Evolutionary conservation across 2,888 invertebrate species (phyloP).

Genomic region (Lycaena phlaeas): DNA sequence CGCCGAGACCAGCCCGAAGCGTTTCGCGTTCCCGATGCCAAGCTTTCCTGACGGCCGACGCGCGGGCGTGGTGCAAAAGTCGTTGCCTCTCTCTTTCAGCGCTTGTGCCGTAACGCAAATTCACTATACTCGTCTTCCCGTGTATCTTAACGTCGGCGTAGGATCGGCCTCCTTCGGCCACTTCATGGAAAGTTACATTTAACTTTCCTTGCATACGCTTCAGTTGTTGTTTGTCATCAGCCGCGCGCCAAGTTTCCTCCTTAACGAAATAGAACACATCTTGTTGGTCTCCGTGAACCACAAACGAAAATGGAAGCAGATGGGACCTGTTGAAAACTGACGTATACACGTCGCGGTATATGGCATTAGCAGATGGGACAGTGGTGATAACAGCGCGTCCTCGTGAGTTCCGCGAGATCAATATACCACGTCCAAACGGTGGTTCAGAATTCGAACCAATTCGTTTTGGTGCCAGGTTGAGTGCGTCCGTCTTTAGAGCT

Average conservation of each 20-base stretch:
- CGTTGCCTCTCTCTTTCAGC: slow-evolving; percentile 91
- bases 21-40: slow-evolving; percentile 95
- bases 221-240: slow-evolving; percentile 89
- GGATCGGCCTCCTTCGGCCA: slow-evolving; percentile 82
- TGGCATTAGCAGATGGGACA: slow-evolving; percentile 91
- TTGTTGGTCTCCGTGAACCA: slow-evolving; percentile 90
- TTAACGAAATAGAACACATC: slow-evolving; percentile 96
- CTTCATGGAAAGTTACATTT: slow-evolving; percentile 93
- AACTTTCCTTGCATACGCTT: slow-evolving; percentile 92
- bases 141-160: slow-evolving; percentile 93
- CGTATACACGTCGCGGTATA: slow-evolving; percentile 92
- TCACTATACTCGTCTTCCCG: slow-evolving; percentile 90
- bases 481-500: slow-evolving; percentile 84
- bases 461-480: slow-evolving; percentile 81
- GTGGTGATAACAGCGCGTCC: slow-evolving; percentile 88
- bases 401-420: slow-evolving; percentile 85
- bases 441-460: slow-evolving; percentile 90
- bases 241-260: slow-evolving; percentile 91
- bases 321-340: slow-evolving; percentile 93
- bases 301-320: slow-evolving; percentile 88
- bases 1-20: slow-evolving; percentile 82
- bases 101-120: slow-evolving; percentile 94
- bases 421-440: slow-evolving; percentile 89
- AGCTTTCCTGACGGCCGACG: slow-evolving; percentile 89
- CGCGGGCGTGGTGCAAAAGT: slow-evolving; percentile 90